Conservation (phyloP, 2,888 invertebrate species). For the Harmothoe impar region DNA sequence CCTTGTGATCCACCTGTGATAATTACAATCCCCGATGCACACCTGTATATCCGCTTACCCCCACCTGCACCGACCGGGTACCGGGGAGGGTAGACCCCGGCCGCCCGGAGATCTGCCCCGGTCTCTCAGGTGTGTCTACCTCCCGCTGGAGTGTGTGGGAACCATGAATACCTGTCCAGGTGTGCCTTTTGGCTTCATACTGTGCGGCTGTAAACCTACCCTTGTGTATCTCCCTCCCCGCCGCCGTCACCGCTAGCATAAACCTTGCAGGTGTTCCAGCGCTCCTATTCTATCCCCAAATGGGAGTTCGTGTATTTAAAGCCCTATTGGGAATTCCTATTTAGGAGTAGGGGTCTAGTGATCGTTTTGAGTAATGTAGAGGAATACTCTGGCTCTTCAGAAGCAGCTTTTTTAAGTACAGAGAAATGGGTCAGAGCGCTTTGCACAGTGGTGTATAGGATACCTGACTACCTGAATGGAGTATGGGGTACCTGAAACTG, state of each 20-base stretch:
- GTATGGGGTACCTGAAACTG: no score
- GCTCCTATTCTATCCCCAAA: neutral
- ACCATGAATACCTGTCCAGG: neutral
- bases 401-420: no score
- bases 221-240: neutral
- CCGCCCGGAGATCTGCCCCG: neutral
- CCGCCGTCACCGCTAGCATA: neutral
- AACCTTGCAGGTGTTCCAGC: slow-evolving; percentile 2
- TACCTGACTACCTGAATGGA: no score
- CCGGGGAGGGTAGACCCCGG: neutral
- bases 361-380: no score
- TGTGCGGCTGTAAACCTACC: neutral
- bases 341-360: no score
- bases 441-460: no score
- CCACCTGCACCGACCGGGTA: neutral
- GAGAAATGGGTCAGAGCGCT: no score
- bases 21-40: neutral
- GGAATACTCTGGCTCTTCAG: no score
- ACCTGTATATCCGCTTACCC: slow-evolving; percentile 7
- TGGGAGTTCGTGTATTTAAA: neutral
- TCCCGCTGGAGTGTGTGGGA: slow-evolving; percentile 30
- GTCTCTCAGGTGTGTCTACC: slow-evolving; percentile 3
- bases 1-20: slow-evolving; percentile 13
- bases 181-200: neutral
- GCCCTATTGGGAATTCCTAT: no score